A percentile compares a stretch with the other conserved stretches of the same genome.
Evolutionary conservation across 2,113 vertebrate genomes (phyloP).

Genomic region (Narcine bancroftii): DNA sequence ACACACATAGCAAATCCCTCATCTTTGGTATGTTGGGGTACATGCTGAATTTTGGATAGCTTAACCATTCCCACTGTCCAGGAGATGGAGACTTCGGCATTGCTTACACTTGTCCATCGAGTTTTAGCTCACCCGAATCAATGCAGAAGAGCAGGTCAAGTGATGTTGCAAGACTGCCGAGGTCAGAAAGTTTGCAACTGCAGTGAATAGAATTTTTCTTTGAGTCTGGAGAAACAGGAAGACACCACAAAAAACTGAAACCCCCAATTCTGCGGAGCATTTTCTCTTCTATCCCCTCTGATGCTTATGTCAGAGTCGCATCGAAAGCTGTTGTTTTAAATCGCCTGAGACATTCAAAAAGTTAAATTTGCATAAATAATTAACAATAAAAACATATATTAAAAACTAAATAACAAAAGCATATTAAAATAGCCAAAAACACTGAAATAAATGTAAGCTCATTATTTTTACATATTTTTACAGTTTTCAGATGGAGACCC

Average conservation of each 20-base stretch:
- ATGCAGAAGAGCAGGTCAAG: neutral
- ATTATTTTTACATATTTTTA: too few species aligned
- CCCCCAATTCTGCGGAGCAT: neutral
- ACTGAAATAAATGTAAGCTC: too few species aligned
- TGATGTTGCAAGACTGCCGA: neutral
- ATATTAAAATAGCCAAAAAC: too few species aligned
- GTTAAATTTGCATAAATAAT: too few species aligned
- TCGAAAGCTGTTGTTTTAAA: too few species aligned
- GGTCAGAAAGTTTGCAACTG: neutral
- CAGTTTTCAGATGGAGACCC: too few species aligned
- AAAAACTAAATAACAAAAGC: too few species aligned
- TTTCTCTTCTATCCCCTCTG: neutral
- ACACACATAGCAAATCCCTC: neutral
- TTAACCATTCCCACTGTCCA: too few species aligned
- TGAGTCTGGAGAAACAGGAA: neutral
- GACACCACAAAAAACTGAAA: neutral
- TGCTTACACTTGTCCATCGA: neutral
- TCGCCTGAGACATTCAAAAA: too few species aligned
- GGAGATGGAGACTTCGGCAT: neutral
- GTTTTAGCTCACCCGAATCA: neutral
- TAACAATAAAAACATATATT: too few species aligned
- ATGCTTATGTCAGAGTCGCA: too few species aligned
- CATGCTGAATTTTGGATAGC: neutral
- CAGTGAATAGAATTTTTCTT: neutral
- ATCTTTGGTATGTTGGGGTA: neutral